Evolutionary conservation across 2,797 vertebrate species (phyloP).

Genomic region (Chrosomus eos): DNA sequence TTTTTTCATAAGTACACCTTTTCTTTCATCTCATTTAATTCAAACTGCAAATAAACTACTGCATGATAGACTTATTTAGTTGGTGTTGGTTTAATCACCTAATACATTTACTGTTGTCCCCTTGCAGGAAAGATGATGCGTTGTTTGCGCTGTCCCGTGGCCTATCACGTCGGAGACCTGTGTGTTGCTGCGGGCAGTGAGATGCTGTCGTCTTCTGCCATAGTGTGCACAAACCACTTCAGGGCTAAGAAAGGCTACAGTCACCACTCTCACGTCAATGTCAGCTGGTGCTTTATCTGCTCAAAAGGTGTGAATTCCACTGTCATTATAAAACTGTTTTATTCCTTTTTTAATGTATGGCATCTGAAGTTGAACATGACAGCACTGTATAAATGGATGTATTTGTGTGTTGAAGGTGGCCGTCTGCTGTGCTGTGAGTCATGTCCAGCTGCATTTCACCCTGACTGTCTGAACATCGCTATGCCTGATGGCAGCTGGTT

Average conservation of each 20-base stretch:
- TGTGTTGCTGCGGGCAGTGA: constrained; percentile 93
- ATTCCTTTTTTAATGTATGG: background rate
- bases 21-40: background rate
- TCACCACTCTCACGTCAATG: constrained; percentile 95
- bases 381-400: background rate
- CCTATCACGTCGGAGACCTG: constrained; percentile 89
- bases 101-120: background rate
- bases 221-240: constrained; percentile 94
- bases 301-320: constrained; percentile 87
- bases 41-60: background rate
- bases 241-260: constrained; percentile 90
- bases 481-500: constrained; percentile 99
- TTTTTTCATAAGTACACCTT: background rate
- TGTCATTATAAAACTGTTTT: background rate
- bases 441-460: constrained; percentile 96
- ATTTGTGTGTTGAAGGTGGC: constrained; percentile 80
- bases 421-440: constrained; percentile 96
- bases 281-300: constrained; percentile 99
- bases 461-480: constrained; percentile 94
- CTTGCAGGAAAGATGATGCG: constrained; percentile 89
- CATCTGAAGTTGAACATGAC: background rate
- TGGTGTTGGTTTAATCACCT: background rate
- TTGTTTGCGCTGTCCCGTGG: constrained; percentile 92
- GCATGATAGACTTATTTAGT: background rate
- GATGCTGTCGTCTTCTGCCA: constrained; percentile 85